Conservation (phyloP, 1,140 invertebrate species). For the Berghia stephanieae region DNA sequence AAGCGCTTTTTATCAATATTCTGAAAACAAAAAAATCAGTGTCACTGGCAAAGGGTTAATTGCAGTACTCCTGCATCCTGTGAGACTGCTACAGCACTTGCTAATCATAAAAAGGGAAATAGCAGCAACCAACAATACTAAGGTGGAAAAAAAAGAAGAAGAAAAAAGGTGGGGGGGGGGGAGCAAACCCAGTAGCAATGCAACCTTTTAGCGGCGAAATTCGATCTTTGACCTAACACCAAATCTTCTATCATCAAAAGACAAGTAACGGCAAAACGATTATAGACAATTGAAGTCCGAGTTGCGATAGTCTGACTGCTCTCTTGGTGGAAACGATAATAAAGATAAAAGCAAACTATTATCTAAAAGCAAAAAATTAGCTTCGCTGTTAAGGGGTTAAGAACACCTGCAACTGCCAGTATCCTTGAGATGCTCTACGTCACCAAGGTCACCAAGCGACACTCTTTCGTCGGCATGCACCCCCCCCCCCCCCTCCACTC, state of each 20-base stretch:
- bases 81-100: neutral
- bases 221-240: neutral
- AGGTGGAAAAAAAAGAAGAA: neutral
- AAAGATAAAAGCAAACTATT: no score
- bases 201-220: neutral
- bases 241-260: neutral
- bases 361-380: no score
- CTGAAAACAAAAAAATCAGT: neutral
- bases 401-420: no score
- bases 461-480: no score
- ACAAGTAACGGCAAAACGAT: neutral
- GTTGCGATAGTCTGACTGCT: neutral
- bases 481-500: no score
- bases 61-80: neutral
- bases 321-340: no score
- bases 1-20: neutral
- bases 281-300: neutral
- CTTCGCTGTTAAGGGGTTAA: no score
- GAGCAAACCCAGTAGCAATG: neutral
- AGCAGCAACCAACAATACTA: slow-evolving; percentile 1
- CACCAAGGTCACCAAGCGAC: no score
- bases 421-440: no score
- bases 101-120: slow-evolving; percentile 19
- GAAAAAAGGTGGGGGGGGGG: no score
- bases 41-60: neutral